Conservation (phyloP, 2,888 invertebrate species). For the Stenoptilia bipunctidactyla region DNA sequence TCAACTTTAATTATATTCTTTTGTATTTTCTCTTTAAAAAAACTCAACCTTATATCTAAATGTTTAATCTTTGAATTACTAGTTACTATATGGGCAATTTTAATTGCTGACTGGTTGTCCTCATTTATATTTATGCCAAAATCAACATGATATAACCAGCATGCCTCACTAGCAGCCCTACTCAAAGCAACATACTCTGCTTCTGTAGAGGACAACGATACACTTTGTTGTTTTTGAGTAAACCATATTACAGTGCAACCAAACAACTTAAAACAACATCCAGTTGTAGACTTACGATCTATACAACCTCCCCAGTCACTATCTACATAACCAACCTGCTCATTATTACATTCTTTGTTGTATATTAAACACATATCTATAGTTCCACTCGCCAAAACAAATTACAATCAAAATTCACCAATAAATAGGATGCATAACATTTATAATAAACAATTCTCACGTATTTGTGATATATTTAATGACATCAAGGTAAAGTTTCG, state of each 20-base stretch:
- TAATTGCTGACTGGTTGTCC: conserved; percentile 13
- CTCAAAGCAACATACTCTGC: conserved; percentile 19
- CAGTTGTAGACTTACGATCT: conserved; percentile 19
- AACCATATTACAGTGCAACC: conserved; percentile 17
- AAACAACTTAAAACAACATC: conserved; percentile 14
- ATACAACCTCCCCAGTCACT: conserved; percentile 17
- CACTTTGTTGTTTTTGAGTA: conserved; percentile 17
- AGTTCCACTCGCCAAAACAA: conserved; percentile 5
- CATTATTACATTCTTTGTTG: conserved; percentile 14
- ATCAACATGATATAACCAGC: conserved; percentile 11
- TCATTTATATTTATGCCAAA: too few species aligned
- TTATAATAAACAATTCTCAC: too few species aligned
- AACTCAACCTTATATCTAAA: conserved; percentile 9
- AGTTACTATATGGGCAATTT: conserved; percentile 6
- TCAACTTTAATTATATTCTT: conserved; percentile 3
- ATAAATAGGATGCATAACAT: too few species aligned
- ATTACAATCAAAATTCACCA: too few species aligned
- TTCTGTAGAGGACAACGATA: conserved; percentile 21
- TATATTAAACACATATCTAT: conserved; percentile 13
- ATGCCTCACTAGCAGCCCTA: conserved; percentile 17
- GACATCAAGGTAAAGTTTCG: background rate
- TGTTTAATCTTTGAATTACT: conserved; percentile 8
- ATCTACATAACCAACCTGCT: conserved; percentile 16
- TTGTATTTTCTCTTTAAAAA: too few species aligned
- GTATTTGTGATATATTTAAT: too few species aligned